Evolutionary conservation across 2,113 vertebrate genomes (phyloP).

Genomic region (Ornithorhynchus anatinus): DNA sequence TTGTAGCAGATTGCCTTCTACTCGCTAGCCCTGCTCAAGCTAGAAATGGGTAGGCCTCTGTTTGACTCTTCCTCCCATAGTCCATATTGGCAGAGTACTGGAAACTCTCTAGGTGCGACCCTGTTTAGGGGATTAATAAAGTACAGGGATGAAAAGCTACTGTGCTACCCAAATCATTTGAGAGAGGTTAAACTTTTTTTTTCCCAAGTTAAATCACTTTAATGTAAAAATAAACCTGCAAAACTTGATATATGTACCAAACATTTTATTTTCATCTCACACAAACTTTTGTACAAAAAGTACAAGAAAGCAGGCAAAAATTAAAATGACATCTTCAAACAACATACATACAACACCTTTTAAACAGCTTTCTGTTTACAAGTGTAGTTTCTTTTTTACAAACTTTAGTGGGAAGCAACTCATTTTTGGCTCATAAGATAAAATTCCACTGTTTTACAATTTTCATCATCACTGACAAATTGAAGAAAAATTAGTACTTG

Average conservation of each 20-base stretch:
- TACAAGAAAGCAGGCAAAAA: conserved; percentile 52
- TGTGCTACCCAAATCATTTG: too few relatives aligned
- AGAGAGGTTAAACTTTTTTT: too few relatives aligned
- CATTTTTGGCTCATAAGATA: conserved; percentile 33
- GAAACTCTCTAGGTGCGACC: too few relatives aligned
- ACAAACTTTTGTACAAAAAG: conserved; percentile 70
- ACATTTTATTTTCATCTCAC: conserved; percentile 70
- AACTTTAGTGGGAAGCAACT: conserved; percentile 45
- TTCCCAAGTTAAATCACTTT: too few relatives aligned
- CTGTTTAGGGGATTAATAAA: too few relatives aligned
- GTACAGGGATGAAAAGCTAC: too few relatives aligned
- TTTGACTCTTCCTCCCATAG: too few relatives aligned
- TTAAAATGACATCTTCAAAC: conserved; percentile 50
- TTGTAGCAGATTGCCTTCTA: too few relatives aligned
- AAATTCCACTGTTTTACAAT: conserved; percentile 44
- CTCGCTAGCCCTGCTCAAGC: too few relatives aligned
- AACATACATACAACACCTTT: conserved; percentile 48
- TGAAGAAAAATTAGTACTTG: neutral
- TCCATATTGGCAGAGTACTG: too few relatives aligned
- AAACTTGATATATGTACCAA: conserved; percentile 60
- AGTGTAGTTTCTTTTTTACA: conserved; percentile 37
- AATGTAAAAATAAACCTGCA: too few relatives aligned
- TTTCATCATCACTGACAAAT: conserved; percentile 27
- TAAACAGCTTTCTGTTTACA: conserved; percentile 20
- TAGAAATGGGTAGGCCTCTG: too few relatives aligned